Evolutionary conservation across 2,888 invertebrate species (phyloP).

Genomic region (Trachelus troglodyta): DNA sequence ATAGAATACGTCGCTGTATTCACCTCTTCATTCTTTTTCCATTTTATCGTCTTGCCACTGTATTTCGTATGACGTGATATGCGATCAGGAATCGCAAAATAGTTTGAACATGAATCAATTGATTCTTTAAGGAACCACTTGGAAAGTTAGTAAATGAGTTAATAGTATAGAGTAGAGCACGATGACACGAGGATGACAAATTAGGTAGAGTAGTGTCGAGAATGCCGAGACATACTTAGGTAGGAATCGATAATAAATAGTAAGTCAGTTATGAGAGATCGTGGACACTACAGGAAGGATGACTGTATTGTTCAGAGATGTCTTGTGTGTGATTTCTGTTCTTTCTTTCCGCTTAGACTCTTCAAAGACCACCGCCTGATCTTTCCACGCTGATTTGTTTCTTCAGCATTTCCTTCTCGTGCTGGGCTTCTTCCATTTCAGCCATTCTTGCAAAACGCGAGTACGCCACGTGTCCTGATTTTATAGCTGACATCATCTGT

Average conservation of each 20-base stretch:
- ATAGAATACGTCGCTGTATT: too few species aligned
- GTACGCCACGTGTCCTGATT: constrained; percentile 94
- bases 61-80: background rate
- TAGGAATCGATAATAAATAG: background rate
- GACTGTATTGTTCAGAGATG: background rate
- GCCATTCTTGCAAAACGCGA: constrained; percentile 96
- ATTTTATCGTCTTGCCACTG: background rate
- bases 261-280: background rate
- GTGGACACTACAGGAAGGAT: background rate
- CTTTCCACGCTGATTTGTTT: constrained; percentile 88
- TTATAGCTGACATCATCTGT: constrained; percentile 99
- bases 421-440: constrained; percentile 88
- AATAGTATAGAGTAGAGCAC: background rate
- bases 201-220: background rate
- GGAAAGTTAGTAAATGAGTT: background rate
- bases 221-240: background rate
- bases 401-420: constrained; percentile 80
- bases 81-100: background rate
- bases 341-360: background rate
- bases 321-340: background rate
- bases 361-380: constrained; percentile 94
- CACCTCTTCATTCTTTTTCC: background rate
- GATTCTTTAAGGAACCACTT: background rate
- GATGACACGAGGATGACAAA: background rate
- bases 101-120: background rate